Percentiles rank a stretch among this genome's conserved stretches.
These are phyloP conservation scores for Montifringilla adamsi DNA, from an alignment of 2,113 vertebrate species.

Conservation along the genomic window DNA sequence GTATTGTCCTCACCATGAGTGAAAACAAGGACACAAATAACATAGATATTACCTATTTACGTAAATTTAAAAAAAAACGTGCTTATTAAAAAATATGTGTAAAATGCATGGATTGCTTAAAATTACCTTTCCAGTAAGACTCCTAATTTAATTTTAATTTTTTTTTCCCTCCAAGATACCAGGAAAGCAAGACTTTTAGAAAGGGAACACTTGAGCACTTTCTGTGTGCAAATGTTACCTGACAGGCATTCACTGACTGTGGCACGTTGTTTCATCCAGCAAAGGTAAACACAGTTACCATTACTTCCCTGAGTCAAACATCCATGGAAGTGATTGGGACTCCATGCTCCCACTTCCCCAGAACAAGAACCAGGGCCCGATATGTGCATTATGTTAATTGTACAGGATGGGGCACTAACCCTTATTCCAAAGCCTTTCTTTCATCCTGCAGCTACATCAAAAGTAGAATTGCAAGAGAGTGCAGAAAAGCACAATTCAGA, in stretches of 20 bases:
- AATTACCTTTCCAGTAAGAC: not conserved
- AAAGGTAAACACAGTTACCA: not conserved
- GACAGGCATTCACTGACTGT: not conserved
- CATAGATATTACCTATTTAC: not conserved
- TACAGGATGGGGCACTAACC: not conserved
- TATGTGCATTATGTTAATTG: accelerated
- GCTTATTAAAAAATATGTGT: not conserved
- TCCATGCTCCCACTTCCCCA: not conserved
- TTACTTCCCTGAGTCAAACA: not conserved
- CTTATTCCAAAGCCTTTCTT: not conserved
- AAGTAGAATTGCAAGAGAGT: not conserved
- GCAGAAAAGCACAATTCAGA: not conserved
- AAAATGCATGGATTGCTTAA: not conserved
- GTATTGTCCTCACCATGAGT: not conserved
- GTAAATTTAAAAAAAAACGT: not conserved
- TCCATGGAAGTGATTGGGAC: not conserved
- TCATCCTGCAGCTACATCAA: not conserved
- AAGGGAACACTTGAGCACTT: not conserved
- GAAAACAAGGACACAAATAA: not conserved
- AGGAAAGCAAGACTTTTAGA: not conserved
- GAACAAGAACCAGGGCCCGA: not conserved
- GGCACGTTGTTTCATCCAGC: not conserved
- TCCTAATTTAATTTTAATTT: not conserved
- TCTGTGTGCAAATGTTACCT: not conserved
- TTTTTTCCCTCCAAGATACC: not conserved